A percentile compares a stretch with the other conserved stretches of the same genome.
Conservation (phyloP, 2,797 vertebrate species). For the Phalloptychus januarius region DNA sequence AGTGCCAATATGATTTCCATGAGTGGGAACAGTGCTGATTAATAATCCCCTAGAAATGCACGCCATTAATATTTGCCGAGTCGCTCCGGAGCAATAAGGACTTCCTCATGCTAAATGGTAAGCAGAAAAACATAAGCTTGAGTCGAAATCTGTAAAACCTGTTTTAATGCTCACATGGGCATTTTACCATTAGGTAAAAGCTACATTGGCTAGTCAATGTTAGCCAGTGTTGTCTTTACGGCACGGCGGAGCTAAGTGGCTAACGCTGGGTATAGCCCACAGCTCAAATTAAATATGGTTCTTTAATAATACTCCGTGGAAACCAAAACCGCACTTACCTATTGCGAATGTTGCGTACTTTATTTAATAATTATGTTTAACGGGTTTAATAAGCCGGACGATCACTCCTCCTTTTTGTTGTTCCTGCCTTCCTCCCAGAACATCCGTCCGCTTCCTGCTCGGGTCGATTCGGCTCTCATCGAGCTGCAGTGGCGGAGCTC, state of each 20-base stretch:
- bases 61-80: neutral
- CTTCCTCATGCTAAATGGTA: neutral
- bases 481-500: neutral
- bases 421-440: constrained; percentile 56
- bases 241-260: constrained; percentile 18
- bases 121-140: neutral
- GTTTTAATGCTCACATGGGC: neutral
- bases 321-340: constrained; percentile 27
- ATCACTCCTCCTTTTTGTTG: constrained; percentile 70
- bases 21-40: neutral
- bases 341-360: neutral
- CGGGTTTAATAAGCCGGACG: constrained; percentile 50
- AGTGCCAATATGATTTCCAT: neutral
- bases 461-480: neutral
- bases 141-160: neutral
- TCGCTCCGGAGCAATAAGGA: neutral
- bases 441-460: constrained; percentile 62
- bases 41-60: neutral
- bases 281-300: neutral
- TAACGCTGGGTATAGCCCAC: neutral
- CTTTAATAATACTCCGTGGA: accelerated
- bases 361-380: neutral
- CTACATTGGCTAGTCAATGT: constrained; percentile 47
- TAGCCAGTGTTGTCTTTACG: constrained; percentile 48
- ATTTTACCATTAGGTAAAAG: constrained; percentile 15